Conservation (phyloP, 2,113 vertebrate genomes). For the Phaethon lepturus region DNA sequence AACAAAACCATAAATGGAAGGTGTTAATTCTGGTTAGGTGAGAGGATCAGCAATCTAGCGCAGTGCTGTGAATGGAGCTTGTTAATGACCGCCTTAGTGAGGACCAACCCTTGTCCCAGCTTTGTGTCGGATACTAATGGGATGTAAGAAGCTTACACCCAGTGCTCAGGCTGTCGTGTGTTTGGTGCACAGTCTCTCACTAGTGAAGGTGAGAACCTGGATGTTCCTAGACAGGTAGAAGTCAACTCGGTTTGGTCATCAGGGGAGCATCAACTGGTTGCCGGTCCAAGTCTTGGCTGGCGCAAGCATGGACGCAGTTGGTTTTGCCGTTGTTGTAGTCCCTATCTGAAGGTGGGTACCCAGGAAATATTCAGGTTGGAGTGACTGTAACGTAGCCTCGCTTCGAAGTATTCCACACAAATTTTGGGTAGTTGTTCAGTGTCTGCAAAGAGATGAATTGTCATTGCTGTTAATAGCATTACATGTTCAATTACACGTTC, state of each 20-base stretch:
- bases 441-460: background rate
- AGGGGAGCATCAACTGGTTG: too few species aligned
- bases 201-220: background rate
- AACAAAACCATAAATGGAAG: too few species aligned
- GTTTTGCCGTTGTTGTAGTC: rapidly evolving
- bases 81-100: rapidly evolving
- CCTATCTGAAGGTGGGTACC: background rate
- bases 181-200: rapidly evolving
- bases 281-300: background rate
- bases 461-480: rapidly evolving
- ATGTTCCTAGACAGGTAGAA: background rate
- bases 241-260: rapidly evolving
- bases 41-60: too few species aligned
- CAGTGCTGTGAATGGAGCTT: background rate
- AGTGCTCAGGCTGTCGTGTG: rapidly evolving
- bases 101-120: background rate
- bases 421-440: rapidly evolving
- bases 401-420: rapidly evolving
- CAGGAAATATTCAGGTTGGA: rapidly evolving
- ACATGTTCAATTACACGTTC: rapidly evolving
- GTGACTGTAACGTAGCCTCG: rapidly evolving
- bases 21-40: background rate
- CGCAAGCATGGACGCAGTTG: rapidly evolving
- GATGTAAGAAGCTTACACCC: rapidly evolving
- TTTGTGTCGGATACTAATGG: background rate